Percentiles rank a stretch among this genome's conserved stretches.
These are phyloP conservation scores for Noctua fimbriata DNA, from an alignment of 2,888 invertebrate species.

Conservation along the genomic window DNA sequence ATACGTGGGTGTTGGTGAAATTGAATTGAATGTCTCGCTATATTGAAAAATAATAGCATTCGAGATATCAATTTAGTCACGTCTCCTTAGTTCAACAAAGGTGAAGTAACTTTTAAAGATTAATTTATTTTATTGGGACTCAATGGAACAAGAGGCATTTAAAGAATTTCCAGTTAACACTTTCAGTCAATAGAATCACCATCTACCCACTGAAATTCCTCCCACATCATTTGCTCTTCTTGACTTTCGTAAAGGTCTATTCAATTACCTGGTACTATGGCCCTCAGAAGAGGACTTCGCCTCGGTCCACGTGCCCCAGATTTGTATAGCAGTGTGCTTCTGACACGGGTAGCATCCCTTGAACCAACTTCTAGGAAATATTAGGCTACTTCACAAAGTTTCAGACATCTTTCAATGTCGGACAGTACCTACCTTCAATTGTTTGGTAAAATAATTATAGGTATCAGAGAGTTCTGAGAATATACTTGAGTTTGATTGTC, in stretches of 20 bases:
- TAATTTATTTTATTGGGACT: conserved; percentile 5
- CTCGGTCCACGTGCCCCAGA: background rate
- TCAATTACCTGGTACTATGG: conserved; percentile 37
- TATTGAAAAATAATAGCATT: conserved; percentile 42
- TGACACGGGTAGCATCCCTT: conserved; percentile 55
- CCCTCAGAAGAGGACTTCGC: background rate
- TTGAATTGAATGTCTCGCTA: conserved; percentile 19
- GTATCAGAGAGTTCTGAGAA: conserved; percentile 3
- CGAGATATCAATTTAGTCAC: conserved; percentile 17
- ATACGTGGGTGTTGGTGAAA: conserved; percentile 26
- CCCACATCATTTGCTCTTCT: conserved; percentile 21
- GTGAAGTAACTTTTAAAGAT: background rate
- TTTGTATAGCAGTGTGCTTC: conserved; percentile 40
- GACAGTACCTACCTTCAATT: conserved; percentile 3
- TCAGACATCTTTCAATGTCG: conserved; percentile 36
- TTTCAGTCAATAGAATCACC: background rate
- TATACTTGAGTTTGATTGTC: background rate
- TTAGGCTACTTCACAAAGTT: conserved; percentile 34
- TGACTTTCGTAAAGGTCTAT: conserved; percentile 42
- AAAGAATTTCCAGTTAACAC: background rate
- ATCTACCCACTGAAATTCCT: conserved; percentile 4
- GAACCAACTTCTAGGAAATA: conserved; percentile 47
- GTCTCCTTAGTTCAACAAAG: background rate
- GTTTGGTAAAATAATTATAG: conserved; percentile 12
- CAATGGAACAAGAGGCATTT: background rate